Conservation (phyloP, 2,113 vertebrate genomes). For the Sinocyclocheilus maitianheensis region DNA sequence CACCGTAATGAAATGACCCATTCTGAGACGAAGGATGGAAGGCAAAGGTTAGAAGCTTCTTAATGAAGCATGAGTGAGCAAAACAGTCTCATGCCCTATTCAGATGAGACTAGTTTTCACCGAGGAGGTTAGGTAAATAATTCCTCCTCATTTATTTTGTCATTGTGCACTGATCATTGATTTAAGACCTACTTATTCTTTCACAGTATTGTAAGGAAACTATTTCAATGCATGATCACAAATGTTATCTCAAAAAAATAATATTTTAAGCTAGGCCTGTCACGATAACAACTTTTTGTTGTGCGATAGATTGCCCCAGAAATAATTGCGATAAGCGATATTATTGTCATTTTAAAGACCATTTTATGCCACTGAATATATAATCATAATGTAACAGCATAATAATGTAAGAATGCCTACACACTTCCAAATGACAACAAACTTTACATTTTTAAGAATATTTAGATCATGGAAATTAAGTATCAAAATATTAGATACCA, state of each 20-base stretch:
- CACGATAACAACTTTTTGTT: too few species aligned
- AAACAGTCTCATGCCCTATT: background rate
- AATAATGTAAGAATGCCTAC: too few species aligned
- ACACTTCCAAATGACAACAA: too few species aligned
- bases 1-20: slow-evolving; percentile 34
- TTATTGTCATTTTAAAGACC: too few species aligned
- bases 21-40: slow-evolving; percentile 36
- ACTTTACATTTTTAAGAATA: too few species aligned
- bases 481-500: too few species aligned
- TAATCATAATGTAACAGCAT: too few species aligned
- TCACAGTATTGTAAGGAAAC: background rate
- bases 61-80: slow-evolving; percentile 42
- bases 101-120: background rate
- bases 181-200: background rate
- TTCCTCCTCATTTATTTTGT: background rate
- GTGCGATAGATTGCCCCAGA: too few species aligned
- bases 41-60: slow-evolving; percentile 47
- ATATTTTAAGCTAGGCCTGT: background rate
- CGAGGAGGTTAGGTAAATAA: background rate
- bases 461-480: too few species aligned
- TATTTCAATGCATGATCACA: background rate
- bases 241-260: background rate
- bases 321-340: too few species aligned
- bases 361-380: too few species aligned
- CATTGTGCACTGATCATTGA: background rate